phyloP scores from a whole-genome alignment of 2,113 vertebrate genomes.

The Rhinolophus ferrumequinum region DNA sequence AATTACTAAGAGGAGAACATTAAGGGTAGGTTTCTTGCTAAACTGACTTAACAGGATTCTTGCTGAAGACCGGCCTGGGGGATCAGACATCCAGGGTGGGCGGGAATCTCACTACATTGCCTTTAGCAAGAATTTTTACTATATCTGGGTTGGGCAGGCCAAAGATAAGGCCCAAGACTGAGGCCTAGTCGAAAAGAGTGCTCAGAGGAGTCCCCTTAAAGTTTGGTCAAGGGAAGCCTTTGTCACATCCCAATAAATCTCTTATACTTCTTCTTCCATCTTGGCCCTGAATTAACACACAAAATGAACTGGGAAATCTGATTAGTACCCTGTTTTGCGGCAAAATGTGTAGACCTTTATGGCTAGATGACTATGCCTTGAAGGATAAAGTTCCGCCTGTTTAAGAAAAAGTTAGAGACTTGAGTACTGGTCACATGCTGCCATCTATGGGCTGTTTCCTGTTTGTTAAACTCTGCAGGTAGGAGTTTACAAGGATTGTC shows the following conservation, averaged over 20 bases:
- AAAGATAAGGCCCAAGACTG: background rate
- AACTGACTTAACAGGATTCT: background rate
- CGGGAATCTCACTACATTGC: background rate
- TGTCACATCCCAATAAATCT: background rate
- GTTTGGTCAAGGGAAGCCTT: conserved; percentile 14
- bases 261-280: conserved; percentile 13
- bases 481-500: background rate
- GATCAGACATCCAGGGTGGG: background rate
- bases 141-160: background rate
- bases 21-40: background rate
- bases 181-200: background rate
- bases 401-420: background rate
- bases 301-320: background rate
- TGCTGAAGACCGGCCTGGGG: background rate
- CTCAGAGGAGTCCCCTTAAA: background rate
- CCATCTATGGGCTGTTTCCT: conserved; percentile 46
- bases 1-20: background rate
- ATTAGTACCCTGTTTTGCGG: background rate
- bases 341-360: conserved; percentile 24
- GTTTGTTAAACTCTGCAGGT: background rate
- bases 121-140: background rate
- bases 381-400: background rate
- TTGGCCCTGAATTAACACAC: background rate
- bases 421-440: background rate
- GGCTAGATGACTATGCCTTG: background rate